Conservation (phyloP, 2,797 vertebrate species). For the Salmo trutta region DNA sequence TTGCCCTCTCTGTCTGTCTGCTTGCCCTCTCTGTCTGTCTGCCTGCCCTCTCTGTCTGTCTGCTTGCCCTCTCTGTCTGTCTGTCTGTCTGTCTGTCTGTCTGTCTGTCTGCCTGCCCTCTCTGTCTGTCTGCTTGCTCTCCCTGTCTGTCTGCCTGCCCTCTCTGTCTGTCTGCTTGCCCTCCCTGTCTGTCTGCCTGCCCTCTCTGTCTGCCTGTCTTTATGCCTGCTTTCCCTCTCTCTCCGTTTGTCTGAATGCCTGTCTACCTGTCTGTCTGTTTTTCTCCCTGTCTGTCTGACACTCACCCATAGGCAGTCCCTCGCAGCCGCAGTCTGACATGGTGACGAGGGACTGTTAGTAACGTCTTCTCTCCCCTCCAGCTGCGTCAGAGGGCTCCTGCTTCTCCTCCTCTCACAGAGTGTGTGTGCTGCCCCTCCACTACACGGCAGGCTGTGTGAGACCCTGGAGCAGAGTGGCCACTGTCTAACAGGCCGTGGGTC, state of each 20-base stretch:
- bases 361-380: conserved; percentile 39
- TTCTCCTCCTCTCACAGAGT: conserved; percentile 16
- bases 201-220: too few relatives aligned
- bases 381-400: conserved; percentile 23
- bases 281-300: not conserved
- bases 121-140: not conserved
- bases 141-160: too few relatives aligned
- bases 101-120: not conserved
- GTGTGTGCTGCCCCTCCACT: conserved; percentile 7
- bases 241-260: too few relatives aligned
- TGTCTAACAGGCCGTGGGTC: not conserved
- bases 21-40: too few relatives aligned
- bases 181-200: too few relatives aligned
- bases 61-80: not conserved
- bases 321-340: conserved; percentile 92
- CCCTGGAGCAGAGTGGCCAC: not conserved
- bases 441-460: not conserved
- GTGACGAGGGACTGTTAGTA: conserved; percentile 48
- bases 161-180: too few relatives aligned
- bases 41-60: not conserved
- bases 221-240: too few relatives aligned
- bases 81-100: not conserved
- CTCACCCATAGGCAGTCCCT: not conserved
- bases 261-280: too few relatives aligned
- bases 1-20: too few relatives aligned